These are phyloP conservation scores for Chionoecetes opilio DNA, from an alignment of 1,140 invertebrate species.

Conservation along the genomic window DNA sequence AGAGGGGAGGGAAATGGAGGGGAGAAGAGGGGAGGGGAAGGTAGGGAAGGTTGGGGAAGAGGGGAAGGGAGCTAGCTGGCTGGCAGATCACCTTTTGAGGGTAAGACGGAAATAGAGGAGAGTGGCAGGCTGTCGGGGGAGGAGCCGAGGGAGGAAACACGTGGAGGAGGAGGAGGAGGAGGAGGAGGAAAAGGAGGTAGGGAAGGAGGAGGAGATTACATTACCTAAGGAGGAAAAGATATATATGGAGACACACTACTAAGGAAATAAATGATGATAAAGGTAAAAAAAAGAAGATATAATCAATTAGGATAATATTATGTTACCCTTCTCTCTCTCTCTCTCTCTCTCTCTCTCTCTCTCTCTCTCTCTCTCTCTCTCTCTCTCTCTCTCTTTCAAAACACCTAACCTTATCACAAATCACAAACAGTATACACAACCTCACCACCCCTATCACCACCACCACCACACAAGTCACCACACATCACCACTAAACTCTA, in stretches of 20 bases:
- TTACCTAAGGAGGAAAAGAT: background rate
- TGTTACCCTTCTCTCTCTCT: background rate
- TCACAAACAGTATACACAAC: background rate
- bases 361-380: constrained; percentile 42
- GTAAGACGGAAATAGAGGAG: constrained; percentile 1
- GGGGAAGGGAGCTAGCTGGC: background rate
- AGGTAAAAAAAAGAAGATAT: background rate
- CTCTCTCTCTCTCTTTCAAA: background rate
- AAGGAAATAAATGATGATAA: background rate
- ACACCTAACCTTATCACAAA: no score
- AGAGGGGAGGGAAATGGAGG: background rate
- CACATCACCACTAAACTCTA: no score
- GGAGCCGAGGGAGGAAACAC: background rate
- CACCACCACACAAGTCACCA: no score
- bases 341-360: constrained; percentile 51
- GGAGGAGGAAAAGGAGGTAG: background rate
- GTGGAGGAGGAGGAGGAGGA: background rate
- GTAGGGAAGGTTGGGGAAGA: background rate
- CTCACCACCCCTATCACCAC: background rate
- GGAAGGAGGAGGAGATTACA: background rate
- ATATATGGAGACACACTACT: background rate
- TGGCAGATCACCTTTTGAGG: constrained; percentile 2
- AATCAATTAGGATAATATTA: background rate
- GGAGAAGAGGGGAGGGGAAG: background rate
- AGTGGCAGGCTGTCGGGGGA: background rate